These are phyloP conservation scores for Hemibagrus guttatus DNA, from an alignment of 2,797 vertebrate genomes.

Conservation along the genomic window DNA sequence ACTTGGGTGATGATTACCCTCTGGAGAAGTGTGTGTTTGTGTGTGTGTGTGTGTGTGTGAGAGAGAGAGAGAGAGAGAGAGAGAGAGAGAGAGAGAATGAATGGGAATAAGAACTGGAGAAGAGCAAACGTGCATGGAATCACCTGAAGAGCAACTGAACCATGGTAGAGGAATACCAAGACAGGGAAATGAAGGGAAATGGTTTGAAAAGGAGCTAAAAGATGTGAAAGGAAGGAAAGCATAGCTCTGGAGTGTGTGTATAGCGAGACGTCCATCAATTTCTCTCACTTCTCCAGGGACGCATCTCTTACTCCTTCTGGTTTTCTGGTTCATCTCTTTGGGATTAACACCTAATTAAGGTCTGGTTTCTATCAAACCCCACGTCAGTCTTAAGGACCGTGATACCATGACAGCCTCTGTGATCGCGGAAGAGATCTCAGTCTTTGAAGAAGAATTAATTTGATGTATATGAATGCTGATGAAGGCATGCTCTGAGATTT, in stretches of 20 bases:
- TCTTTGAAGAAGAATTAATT: constrained; percentile 24
- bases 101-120: neutral
- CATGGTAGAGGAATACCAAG: neutral
- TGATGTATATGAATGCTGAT: constrained; percentile 30
- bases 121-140: neutral
- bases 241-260: constrained; percentile 4
- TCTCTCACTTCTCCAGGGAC: constrained; percentile 26
- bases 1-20: constrained; percentile 28
- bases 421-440: constrained; percentile 25
- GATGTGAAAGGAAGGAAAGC: neutral
- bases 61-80: neutral
- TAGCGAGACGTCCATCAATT: constrained; percentile 25
- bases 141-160: neutral
- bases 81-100: neutral
- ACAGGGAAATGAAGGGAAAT: neutral
- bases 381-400: constrained; percentile 25
- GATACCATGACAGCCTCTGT: constrained; percentile 11
- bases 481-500: constrained; percentile 28
- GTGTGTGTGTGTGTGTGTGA: neutral
- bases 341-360: constrained; percentile 47
- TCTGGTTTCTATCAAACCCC: constrained; percentile 43
- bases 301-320: constrained; percentile 26
- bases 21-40: constrained; percentile 28
- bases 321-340: constrained; percentile 29
- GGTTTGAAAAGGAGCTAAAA: constrained; percentile 12